Conservation (phyloP, 2,113 vertebrate genomes). For the Canis aureus region DNA sequence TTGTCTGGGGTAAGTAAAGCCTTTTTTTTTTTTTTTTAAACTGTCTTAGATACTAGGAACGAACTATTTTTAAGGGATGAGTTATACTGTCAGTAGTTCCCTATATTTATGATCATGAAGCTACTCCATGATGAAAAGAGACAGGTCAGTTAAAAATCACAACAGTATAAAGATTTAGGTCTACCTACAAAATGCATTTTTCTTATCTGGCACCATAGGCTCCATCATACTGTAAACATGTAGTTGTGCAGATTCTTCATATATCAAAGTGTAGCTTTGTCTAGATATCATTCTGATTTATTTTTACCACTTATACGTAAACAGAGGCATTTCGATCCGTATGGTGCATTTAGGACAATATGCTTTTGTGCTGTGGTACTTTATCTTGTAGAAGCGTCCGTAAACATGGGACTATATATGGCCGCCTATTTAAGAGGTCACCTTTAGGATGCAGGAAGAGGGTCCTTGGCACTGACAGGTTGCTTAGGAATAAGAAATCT, state of each 20-base stretch:
- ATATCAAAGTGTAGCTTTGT: constrained; percentile 86
- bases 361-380: constrained; percentile 78
- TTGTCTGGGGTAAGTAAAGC: constrained; percentile 96
- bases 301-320: constrained; percentile 83
- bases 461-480: neutral
- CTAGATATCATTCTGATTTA: constrained; percentile 88
- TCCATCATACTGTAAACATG: constrained; percentile 85
- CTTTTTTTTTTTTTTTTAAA: constrained; percentile 58
- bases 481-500: constrained; percentile 52
- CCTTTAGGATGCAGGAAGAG: constrained; percentile 74
- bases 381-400: constrained; percentile 81
- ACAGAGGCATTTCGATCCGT: constrained; percentile 81
- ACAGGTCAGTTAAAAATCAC: constrained; percentile 86
- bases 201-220: constrained; percentile 83
- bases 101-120: constrained; percentile 84
- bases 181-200: constrained; percentile 85
- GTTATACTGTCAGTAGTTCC: constrained; percentile 80
- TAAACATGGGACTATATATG: constrained; percentile 62
- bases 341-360: constrained; percentile 80
- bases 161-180: constrained; percentile 84
- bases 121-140: constrained; percentile 83
- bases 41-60: constrained; percentile 71
- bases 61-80: constrained; percentile 80
- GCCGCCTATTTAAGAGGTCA: constrained; percentile 80
- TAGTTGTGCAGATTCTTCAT: constrained; percentile 83